Base-by-base conservation (phyloP, 2,888 invertebrate species). In the Alentia gelatinosa region DNA sequence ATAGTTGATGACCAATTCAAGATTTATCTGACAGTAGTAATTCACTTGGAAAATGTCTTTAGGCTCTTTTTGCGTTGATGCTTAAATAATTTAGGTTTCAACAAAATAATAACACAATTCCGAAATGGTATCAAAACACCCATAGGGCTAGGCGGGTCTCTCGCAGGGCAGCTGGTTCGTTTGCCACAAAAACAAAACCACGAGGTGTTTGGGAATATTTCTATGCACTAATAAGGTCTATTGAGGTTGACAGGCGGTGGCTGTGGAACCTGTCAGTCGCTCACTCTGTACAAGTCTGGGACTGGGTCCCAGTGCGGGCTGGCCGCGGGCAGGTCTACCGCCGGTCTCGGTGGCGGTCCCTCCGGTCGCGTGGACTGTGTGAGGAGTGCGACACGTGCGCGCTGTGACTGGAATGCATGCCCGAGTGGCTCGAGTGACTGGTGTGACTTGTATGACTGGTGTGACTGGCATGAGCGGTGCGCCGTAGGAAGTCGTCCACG, bases 401-500 rank as follows among this genome's bases (percentile, higher is more conserved):
- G 1, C 35, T 39, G 68, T 90, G 91, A 7, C 91, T 84, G 5
- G 92, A 92, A 92, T 94, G 94, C 19, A 98, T 98, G 95, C 23
- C 56, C n/a, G 42, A 33, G 37, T 56, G 30, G n/a, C 35, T 35
- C 3, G 75, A 40, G 68, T 37, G 37, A 26, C 89, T 47, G n/a
- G n/a, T n/a, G n/a, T n/a, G n/a, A 1, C 23, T n/a, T 12, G 35
- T 37, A 3, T 12, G 30, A 30, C 74, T 39, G 39, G 39, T 9
- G 79, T 89, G 90, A 15, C 91, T 90, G 15, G 92, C 93, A 91
- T 94, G 94, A 7, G 95, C 94, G 19, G 98, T 98, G 95, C 98
- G 97, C 97, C 98, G 98, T 91, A 98, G 96, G 96, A 98, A 98
- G 95, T 98, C 98, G 96, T 98, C 97, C 37, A 98, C 98, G 91